A percentile compares a stretch with the other conserved stretches of the same genome.
Evolutionary conservation across 2,888 invertebrate species (phyloP).

Genomic region (Arge pagana): DNA sequence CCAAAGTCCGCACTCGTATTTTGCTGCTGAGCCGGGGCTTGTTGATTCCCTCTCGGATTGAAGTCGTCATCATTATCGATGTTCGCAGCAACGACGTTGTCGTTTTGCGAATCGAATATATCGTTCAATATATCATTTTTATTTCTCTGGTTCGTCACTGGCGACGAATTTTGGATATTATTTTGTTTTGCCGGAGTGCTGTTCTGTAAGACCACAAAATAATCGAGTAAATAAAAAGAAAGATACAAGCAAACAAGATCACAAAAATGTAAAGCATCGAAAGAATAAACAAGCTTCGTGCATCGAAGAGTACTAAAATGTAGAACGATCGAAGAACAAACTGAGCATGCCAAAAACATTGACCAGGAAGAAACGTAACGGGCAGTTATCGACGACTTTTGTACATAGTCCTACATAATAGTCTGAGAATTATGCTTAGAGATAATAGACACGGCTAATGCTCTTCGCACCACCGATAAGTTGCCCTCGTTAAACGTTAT

Average conservation of each 20-base stretch:
- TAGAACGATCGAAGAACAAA: neutral
- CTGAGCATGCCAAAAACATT: neutral
- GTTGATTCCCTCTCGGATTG: conserved; percentile 62
- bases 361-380: neutral
- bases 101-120: conserved; percentile 50
- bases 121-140: conserved; percentile 50
- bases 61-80: conserved; percentile 65
- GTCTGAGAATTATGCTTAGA: too few species aligned
- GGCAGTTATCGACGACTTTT: too few species aligned
- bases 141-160: conserved; percentile 41
- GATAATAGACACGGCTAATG: too few species aligned
- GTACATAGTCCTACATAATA: too few species aligned
- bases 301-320: neutral
- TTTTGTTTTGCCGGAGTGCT: conserved; percentile 33
- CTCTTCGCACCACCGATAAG: too few species aligned
- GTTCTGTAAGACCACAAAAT: too few species aligned
- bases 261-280: neutral
- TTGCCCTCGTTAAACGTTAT: too few species aligned
- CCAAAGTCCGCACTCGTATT: conserved; percentile 68
- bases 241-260: neutral
- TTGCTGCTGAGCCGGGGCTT: conserved; percentile 51
- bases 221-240: conserved; percentile 6
- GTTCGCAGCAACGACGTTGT: conserved; percentile 34
- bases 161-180: conserved; percentile 39
- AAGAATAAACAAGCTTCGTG: conserved; percentile 6